Conservation (phyloP, 2,797 vertebrate genomes). For the Trichosurus vulpecula region DNA sequence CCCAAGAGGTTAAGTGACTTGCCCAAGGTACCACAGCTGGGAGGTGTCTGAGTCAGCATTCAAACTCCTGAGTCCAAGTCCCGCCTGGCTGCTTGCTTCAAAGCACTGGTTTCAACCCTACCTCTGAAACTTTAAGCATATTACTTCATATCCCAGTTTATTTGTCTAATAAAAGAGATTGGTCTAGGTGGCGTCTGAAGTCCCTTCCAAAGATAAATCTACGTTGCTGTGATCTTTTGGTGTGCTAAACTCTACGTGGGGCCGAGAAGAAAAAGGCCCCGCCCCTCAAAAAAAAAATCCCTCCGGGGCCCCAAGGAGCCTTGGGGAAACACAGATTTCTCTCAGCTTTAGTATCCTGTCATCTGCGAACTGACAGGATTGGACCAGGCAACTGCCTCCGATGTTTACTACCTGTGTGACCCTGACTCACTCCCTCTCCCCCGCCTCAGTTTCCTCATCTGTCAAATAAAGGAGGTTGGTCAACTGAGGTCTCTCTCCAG, state of each 20-base stretch:
- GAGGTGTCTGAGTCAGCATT: background rate
- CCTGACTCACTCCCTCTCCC: background rate
- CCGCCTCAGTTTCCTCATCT: background rate
- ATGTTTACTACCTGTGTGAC: background rate
- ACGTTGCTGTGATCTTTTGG: background rate
- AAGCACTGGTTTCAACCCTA: background rate
- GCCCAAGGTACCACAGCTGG: background rate
- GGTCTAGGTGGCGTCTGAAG: background rate
- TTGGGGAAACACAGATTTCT: background rate
- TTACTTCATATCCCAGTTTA: background rate
- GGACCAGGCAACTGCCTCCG: background rate
- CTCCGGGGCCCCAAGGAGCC: no score
- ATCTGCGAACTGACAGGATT: background rate
- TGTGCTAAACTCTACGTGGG: background rate
- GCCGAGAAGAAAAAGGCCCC: background rate
- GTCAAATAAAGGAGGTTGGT: background rate
- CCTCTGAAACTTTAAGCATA: background rate
- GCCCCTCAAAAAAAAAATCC: background rate
- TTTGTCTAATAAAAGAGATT: background rate
- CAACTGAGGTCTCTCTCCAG: background rate
- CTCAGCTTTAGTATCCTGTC: background rate
- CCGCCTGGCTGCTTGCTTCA: background rate
- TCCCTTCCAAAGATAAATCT: background rate
- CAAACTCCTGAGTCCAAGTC: background rate
- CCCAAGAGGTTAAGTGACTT: background rate